Evolutionary conservation across 2,113 vertebrate genomes (phyloP).

Genomic region (Vidua macroura): DNA sequence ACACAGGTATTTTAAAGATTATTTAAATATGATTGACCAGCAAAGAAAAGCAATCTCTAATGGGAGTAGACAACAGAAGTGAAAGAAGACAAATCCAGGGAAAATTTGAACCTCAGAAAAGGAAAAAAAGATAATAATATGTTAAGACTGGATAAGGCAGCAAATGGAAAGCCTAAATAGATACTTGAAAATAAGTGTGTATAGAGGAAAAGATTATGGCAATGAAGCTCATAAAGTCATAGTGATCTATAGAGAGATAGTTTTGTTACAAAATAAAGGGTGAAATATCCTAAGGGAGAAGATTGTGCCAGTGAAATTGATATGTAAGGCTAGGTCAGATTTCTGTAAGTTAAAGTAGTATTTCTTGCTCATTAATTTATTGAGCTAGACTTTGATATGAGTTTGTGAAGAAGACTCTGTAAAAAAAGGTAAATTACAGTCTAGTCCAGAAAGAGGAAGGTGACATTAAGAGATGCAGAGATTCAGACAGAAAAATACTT

Average conservation of each 20-base stretch:
- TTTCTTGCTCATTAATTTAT: not conserved
- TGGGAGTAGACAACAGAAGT: not conserved
- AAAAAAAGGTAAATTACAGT: not conserved
- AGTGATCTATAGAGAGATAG: not conserved
- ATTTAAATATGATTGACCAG: not conserved
- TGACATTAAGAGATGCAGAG: not conserved
- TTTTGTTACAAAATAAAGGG: not conserved
- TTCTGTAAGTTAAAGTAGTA: not conserved
- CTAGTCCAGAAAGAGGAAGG: not conserved
- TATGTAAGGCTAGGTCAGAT: not conserved
- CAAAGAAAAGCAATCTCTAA: not conserved
- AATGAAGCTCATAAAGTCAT: not conserved
- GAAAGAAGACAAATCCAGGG: not conserved
- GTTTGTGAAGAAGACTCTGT: not conserved
- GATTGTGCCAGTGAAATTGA: not conserved
- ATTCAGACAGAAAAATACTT: not conserved
- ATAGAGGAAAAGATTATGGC: not conserved
- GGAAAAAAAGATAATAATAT: not conserved
- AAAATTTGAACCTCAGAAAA: not conserved
- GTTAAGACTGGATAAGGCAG: not conserved
- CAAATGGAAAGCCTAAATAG: not conserved
- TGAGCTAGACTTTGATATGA: not conserved
- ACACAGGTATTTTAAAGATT: not conserved
- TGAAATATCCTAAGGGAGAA: not conserved
- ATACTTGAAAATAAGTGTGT: not conserved